Conservation (phyloP, 2,113 vertebrate species). For the Bostrychus sinensis region DNA sequence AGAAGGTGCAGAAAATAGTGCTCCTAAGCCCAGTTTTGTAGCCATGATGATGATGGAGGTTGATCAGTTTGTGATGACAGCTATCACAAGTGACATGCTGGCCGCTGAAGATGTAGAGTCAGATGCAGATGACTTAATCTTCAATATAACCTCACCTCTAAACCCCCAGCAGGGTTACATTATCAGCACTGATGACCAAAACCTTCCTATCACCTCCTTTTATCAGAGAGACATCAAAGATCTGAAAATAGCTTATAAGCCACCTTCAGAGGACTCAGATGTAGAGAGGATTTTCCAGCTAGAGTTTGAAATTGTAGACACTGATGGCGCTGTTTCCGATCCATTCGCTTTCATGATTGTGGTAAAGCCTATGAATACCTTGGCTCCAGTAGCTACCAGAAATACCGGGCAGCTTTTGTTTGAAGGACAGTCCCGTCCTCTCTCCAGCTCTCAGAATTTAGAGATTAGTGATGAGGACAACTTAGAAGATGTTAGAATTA, state of each 20-base stretch:
- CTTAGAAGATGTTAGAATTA: conserved; percentile 78
- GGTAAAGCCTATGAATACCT: conserved; percentile 82
- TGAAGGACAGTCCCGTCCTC: conserved; percentile 81
- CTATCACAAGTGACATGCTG: conserved; percentile 93
- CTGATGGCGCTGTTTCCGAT: conserved; percentile 79
- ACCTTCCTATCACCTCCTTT: conserved; percentile 82
- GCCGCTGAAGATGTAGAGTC: conserved; percentile 91
- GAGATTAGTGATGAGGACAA: conserved; percentile 83
- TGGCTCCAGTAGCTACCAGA: conserved; percentile 80
- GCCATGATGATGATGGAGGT: conserved; percentile 99
- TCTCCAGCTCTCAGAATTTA: conserved; percentile 77
- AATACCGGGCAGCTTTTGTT: conserved; percentile 82
- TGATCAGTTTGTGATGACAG: conserved; percentile 96
- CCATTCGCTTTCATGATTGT: conserved; percentile 84
- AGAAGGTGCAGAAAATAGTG: conserved; percentile 87
- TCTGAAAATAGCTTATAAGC: conserved; percentile 85
- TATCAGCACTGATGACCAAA: conserved; percentile 83
- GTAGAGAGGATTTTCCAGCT: conserved; percentile 82
- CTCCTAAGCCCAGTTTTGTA: conserved; percentile 93
- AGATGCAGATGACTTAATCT: conserved; percentile 84
- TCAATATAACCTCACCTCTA: conserved; percentile 91
- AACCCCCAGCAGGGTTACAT: conserved; percentile 86
- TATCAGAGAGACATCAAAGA: conserved; percentile 83
- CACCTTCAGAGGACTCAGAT: conserved; percentile 74
- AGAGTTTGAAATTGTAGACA: conserved; percentile 82